Base-by-base conservation (phyloP, 2,797 vertebrate species). In the Petrocephalus schoutedeni region DNA sequence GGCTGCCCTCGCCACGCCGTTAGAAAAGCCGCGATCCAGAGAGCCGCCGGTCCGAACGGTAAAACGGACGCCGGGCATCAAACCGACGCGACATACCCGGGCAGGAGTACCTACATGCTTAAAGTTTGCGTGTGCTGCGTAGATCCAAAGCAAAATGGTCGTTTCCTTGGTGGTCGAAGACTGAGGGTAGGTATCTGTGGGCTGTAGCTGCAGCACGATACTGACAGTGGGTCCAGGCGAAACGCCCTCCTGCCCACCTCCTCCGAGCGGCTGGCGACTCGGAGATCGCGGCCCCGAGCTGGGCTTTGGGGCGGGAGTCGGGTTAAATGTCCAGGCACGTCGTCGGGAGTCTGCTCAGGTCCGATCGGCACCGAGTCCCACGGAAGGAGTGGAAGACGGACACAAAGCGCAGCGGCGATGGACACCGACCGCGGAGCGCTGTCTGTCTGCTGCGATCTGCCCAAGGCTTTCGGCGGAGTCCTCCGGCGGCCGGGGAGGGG, bases 81-180 rank as follows among this genome's bases (percentile, higher is more conserved):
- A 32, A 32, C 10, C 64, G 32, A 28, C 64, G 32, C 12, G 10
- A 67, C 23, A 67, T 32, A 67, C 12, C 74, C 74, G 8, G 36
- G 19, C 3, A 19, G 45, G n/a, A 49, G 45, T 83, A 83, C 80
- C 41, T 83, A 83, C 80, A 83, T 83, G 80, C 21, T 51, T 83
- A 45, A 83, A 83, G 74, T 80, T 49, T 80, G 36, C 74, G 74
- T 80, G 41, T 80, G 74, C 74, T n/a, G 74, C 74, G 74, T 16
- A 6, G 19, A 49, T 49, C n/a, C 41, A 51, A 83, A 83, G 19
- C 49, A 83, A 83, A 51, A 51, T 49, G 80, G 41, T 53, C 64
- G 64, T 45, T 21, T 83, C 45, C 80, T 49, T 49, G n/a, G 49
- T 51, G 41, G 51, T 49, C 36, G 74, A 80, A 80, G 74, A 41